Evolutionary conservation across 1,140 invertebrate species (phyloP), one percentile per base, ranked within the genome.

Genomic region (Aleiodes sp.): DNA sequence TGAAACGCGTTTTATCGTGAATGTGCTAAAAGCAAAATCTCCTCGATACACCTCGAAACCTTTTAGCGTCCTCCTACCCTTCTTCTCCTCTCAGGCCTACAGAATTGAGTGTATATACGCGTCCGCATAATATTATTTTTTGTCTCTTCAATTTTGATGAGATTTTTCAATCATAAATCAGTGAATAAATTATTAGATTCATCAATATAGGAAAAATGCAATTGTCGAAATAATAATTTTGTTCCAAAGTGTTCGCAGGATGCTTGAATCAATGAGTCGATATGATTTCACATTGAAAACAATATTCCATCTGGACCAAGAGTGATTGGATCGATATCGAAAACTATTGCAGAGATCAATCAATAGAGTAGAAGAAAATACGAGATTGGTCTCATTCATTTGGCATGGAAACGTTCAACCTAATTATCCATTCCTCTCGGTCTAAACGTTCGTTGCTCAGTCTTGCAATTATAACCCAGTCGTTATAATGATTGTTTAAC

Each of bases 11-110:
- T 84, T 85, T 85, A 85, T 84, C 83, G 80, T 77, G 78, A 83
- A 83, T 82, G 82, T 83, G 84, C 83, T 85, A 85, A 85, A 84
- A 86, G 83, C 83, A 82, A 86, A 86, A 86, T 86, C 83, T 84
- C 80, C 77, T 78, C 79, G 82, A 84, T 84, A 84, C 79, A 81
- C 79, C 80, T 80, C 74, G 76, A 78, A 83, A 84, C 80, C 84
- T 86, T 86, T 84, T 86, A 85, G 82, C 82, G 79, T 82, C 83
- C 82, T 76, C 70, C 73, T 74, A 35, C 52, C 67, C 12, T 31
- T 39, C 31, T 46, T 62, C 39, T 39, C 37, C 28, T 21, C 7
- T n/a, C 37, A 29, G 7, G 10, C 21, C 24, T 39, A 63, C 35
- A 31, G 31, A 60, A 37, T 57, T 39, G 24, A 67, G 46, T n/a